Conservation (phyloP, 2,113 vertebrate genomes). For the Leucopsar rothschildi region DNA sequence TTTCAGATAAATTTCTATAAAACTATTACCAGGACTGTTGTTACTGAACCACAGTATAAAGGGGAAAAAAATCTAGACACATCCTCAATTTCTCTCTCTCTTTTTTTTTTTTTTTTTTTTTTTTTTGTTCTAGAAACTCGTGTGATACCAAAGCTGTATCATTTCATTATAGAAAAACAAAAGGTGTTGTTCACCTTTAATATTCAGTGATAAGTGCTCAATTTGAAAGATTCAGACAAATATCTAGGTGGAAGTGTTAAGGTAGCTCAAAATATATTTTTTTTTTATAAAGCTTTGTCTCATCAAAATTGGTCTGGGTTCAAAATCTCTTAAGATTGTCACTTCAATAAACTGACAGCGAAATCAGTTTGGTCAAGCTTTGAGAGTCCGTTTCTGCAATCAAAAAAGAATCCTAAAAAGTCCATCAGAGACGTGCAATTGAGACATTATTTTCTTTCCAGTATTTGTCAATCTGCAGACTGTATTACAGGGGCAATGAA, state of each 20-base stretch:
- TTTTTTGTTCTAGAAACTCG: background rate
- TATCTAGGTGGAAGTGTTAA: background rate
- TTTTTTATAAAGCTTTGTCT: background rate
- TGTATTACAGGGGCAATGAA: background rate
- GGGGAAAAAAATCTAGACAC: background rate
- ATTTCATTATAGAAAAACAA: background rate
- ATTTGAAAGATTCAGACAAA: background rate
- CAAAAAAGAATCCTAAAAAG: background rate
- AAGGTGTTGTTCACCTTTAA: background rate
- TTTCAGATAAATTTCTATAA: background rate
- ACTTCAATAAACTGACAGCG: background rate
- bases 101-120: background rate
- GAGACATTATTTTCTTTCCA: background rate
- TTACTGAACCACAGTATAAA: background rate
- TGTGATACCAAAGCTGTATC: background rate
- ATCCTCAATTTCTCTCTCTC: no score
- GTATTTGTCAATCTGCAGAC: background rate
- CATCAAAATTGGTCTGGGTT: background rate
- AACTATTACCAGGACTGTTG: background rate
- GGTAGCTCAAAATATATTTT: background rate
- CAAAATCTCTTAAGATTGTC: background rate
- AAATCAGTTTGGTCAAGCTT: background rate
- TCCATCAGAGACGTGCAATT: background rate
- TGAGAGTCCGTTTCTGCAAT: background rate
- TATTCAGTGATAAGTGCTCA: background rate